Base-by-base conservation (phyloP, 2,113 vertebrate species). In the Colistium nudipinnis region DNA sequence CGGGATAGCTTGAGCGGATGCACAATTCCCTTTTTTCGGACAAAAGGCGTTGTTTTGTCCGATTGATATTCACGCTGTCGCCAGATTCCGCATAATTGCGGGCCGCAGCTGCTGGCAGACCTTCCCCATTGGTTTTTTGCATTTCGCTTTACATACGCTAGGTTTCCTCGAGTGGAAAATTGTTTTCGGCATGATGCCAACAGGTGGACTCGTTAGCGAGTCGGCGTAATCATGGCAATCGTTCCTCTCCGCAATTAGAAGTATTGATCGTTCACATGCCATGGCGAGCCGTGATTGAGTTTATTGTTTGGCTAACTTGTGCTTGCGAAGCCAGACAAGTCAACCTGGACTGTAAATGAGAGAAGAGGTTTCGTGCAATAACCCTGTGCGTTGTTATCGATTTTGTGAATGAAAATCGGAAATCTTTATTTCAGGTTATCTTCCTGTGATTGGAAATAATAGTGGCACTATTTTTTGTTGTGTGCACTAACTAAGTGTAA, bases 181-280 rank as follows among this genome's bases (percentile, higher is more conserved):
- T 87, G 86, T 87, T 89, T 87, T 85, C 88, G 83, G 76, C 81
- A 31, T 82, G 80, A 82, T 66, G 78, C 86, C 83, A 85, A 89
- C 88, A 91, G 88, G 88, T 91, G 89, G 87, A 87, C 83, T 85
- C 83, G 84, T 91, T 86, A 86, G 70, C 78, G 70, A 89, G 79
- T 88, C 82, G 64, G 80, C 83, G 78, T 79, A 87, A 89, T 88
- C 75, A 74, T 78, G 60, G 76, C 78, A 89, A 85, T 87, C 79
- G 72, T 84, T 84, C 57, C 76, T 64, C 79, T 67, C 81, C 64
- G 77, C 87, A 87, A 84, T 87, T 86, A 83, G 51, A 69, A 82
- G 73, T 89, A 85, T 86, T 71, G 83, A 89, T 89, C 55, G 86
- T 88, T 86, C 80, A 62, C 81, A 81, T 85, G 69, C 84, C 69